A percentile compares a stretch with the other conserved stretches of the same genome.
These are phyloP conservation scores for Bubo blakistoni DNA, from an alignment of 2,113 vertebrate species.

Conservation along the genomic window DNA sequence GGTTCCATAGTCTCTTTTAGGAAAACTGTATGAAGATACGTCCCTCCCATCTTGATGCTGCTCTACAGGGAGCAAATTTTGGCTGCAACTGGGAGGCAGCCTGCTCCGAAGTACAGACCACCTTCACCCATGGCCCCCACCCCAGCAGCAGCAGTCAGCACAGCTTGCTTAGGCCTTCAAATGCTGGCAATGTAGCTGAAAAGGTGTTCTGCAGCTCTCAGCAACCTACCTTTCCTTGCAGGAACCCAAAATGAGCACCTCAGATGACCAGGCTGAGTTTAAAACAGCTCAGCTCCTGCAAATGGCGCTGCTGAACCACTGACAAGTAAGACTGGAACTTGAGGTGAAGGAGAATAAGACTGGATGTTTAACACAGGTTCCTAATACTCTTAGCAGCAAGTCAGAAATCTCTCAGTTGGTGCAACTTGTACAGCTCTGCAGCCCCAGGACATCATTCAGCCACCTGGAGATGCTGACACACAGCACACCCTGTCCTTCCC, in stretches of 20 bases:
- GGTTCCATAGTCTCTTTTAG: neutral
- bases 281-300: neutral
- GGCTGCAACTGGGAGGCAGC: no score
- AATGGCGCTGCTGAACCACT: neutral
- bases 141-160: neutral
- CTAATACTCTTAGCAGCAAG: neutral
- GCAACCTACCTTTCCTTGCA: neutral
- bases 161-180: neutral
- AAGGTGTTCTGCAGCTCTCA: neutral
- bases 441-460: neutral
- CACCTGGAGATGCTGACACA: neutral
- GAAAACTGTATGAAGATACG: fast-evolving
- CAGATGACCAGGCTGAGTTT: neutral
- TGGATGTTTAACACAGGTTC: neutral
- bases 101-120: no score
- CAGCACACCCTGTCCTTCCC: fast-evolving
- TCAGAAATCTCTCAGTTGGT: neutral
- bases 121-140: neutral
- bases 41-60: neutral
- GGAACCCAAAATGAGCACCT: neutral
- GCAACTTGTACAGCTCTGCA: neutral
- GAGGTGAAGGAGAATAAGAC: neutral
- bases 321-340: neutral
- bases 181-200: fast-evolving
- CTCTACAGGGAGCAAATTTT: neutral